Evolutionary conservation across 2,113 vertebrate species (phyloP), one percentile per base, ranked within the genome.

Genomic region (Ciconia stormi): DNA sequence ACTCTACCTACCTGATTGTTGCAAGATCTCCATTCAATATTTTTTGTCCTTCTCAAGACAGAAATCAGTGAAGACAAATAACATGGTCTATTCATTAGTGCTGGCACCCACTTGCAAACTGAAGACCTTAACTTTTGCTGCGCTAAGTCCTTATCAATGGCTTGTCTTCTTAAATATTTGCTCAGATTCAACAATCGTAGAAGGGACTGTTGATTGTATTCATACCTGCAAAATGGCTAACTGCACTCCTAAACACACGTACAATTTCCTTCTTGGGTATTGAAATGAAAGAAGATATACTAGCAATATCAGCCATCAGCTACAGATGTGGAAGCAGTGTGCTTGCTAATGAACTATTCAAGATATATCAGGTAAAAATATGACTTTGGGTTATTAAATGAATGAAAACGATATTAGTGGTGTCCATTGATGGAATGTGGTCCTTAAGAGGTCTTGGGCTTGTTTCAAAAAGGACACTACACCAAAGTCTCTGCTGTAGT

Each of bases 101-200:
- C 22, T 55, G 50, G 36, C 29, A 92, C 34, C n/a, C 76, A 62
- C 19, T 59, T 44, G n/a, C 13, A 65, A 71, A 36, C 47, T 84
- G 56, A 87, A 77, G 72, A 67, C 27, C 6, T 3, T 16, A 61
- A 52, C 58, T 96, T 81, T 59, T 72, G n/a, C 56, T 63, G 16
- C 7, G 10, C 14, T 40, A 44, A 79, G 34, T 66, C 71, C 23
- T 86, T 87, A 70, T 50, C 26, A 71, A 18, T 30, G 42, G 18
- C 36, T 67, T 61, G 40, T 84, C 87, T 92, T 76, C 66, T 66
- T 81, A 79, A 95, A 82, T 46, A 71, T 8, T 87, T 44, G 59
- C 52, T 78, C 69, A 56, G 30, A 72, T n/a, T 50, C 44, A 89
- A n/a, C 38, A 59, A 0, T 32, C 0, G 0, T 42, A 66, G 53